Evolutionary conservation across 2,113 vertebrate species (phyloP), one percentile per base, ranked within the genome.

Genomic region (Alethe diademata): DNA sequence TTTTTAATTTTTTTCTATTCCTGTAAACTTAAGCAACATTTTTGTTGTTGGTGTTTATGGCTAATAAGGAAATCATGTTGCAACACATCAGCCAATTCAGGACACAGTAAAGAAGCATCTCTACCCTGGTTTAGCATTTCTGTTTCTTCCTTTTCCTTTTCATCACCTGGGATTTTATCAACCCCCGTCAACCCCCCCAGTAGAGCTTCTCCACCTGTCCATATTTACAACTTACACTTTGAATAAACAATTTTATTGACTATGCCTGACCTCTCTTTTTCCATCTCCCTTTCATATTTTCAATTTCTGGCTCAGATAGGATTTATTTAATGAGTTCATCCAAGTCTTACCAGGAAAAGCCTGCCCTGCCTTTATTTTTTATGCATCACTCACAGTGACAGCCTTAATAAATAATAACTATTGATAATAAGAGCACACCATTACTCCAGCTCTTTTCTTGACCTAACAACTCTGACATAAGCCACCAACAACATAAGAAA

Each of bases 401-500:
- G 31, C 24, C 67, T 80, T 43, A 88, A 80, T 93, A 90, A 95
- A 93, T 86, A 88, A 62, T 79, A 91, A 74, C 25, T 86, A 95
- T 95, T 76, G 71, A 91, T 91, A 91, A 61, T 45, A 75, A 69
- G 50, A 69, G 23, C 74, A 51, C 28, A 78, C 23, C 56, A 65
- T 40, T 72, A 61, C 18, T 43, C 19, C 51, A 81, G 64, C 28
- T 71, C 64, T 90, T 83, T 57, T 11, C 70, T 66, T 64, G 35
- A 67, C n/a, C 29, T 83, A 47, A 60, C 60, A 93, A 18, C 67
- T 74, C 50, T 71, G 88, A 86, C 45, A 74, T 14, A 91, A 90
- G 33, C 53, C 31, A 42, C 69, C 83, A 88, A 50, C 35, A 78
- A 92, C 94, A 92, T 5, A 43, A 76, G 76, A 97, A 97, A 86